Conservation (phyloP, 2,888 invertebrate genomes). For the Thelaira solivaga region DNA sequence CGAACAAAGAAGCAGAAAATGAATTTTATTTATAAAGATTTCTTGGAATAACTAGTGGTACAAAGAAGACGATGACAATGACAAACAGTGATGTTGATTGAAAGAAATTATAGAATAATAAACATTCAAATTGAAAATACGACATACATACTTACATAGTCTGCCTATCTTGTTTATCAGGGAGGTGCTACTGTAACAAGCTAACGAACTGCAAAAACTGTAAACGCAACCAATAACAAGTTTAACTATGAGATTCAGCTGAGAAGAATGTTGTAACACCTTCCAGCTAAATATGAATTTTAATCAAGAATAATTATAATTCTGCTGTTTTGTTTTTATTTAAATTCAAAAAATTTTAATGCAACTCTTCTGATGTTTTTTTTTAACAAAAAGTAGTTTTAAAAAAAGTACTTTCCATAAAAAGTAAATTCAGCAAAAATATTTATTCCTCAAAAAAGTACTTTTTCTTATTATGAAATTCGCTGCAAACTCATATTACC, state of each 20-base stretch:
- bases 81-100: neutral
- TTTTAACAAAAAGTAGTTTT: neutral
- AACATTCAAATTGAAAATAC: constrained; percentile 6
- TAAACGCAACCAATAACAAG: neutral
- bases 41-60: neutral
- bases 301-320: too few species aligned
- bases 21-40: neutral
- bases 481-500: too few species aligned
- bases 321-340: too few species aligned
- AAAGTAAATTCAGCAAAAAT: neutral
- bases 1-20: too few species aligned
- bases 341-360: too few species aligned
- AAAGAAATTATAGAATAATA: constrained; percentile 3
- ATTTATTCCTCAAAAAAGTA: neutral
- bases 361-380: too few species aligned
- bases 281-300: neutral
- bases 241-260: neutral
- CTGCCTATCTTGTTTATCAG: neutral
- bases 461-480: too few species aligned
- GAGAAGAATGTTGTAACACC: neutral
- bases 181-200: neutral
- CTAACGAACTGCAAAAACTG: neutral
- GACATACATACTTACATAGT: constrained; percentile 1
- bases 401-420: neutral
- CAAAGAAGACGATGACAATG: constrained; percentile 6